These are phyloP conservation scores for Mesaphorura yosii DNA, from an alignment of 1,140 invertebrate genomes.

Conservation along the genomic window DNA sequence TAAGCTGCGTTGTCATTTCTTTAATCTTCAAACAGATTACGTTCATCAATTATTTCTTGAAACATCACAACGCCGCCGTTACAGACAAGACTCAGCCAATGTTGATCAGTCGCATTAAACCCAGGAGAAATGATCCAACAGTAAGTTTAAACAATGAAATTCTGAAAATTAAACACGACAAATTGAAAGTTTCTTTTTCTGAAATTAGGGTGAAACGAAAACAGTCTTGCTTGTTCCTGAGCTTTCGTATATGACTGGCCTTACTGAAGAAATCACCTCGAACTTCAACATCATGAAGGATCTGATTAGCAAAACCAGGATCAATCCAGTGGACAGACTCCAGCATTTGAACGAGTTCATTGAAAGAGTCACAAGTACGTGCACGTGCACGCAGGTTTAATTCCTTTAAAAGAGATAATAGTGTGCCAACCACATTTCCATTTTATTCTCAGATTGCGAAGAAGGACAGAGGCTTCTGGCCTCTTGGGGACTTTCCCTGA, in stretches of 20 bases:
- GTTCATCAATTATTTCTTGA: background rate
- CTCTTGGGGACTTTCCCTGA: slow-evolving; percentile 68
- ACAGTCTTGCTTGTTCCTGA: slow-evolving; percentile 35
- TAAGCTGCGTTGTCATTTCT: background rate
- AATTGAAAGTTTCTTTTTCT: background rate
- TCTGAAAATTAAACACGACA: background rate
- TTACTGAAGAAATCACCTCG: slow-evolving; percentile 31
- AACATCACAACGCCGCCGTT: background rate
- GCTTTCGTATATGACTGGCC: slow-evolving; percentile 36
- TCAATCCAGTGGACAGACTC: slow-evolving; percentile 37
- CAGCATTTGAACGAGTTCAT: slow-evolving; percentile 28
- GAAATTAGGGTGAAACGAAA: slow-evolving; percentile 7
- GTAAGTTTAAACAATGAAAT: slow-evolving; percentile 1
- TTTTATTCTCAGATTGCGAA: background rate
- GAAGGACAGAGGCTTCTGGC: slow-evolving; percentile 44
- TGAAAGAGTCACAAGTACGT: slow-evolving; percentile 4
- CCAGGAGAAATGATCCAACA: slow-evolving; percentile 7
- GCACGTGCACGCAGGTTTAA: too few relatives aligned
- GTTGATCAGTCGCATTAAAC: slow-evolving; percentile 5
- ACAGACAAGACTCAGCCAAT: slow-evolving; percentile 11
- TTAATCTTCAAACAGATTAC: background rate
- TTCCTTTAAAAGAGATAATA: background rate
- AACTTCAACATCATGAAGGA: slow-evolving; percentile 34
- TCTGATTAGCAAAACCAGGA: slow-evolving; percentile 34
- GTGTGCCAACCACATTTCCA: background rate